These are phyloP conservation scores for Lochmaea crataegi DNA, from an alignment of 2,888 invertebrate genomes.

Conservation along the genomic window DNA sequence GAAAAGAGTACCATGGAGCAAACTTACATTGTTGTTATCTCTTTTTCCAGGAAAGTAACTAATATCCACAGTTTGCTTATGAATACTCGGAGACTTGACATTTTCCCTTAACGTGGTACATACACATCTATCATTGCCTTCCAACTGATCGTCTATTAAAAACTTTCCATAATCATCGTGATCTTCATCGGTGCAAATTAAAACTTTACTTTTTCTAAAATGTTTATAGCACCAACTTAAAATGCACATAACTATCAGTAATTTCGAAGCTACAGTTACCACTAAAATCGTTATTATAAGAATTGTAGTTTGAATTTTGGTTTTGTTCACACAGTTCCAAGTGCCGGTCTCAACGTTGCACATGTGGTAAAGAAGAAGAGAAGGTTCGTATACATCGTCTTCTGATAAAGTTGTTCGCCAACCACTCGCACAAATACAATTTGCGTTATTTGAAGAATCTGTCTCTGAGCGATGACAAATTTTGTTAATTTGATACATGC, in stretches of 20 bases:
- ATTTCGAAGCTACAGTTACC: conserved; percentile 53
- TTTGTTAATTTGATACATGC: conserved; percentile 54
- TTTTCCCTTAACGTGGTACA: conserved; percentile 34
- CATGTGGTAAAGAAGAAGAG: conserved; percentile 63
- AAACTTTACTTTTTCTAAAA: conserved; percentile 39
- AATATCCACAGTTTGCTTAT: conserved; percentile 45
- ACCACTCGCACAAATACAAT: conserved; percentile 62
- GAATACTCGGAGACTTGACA: conserved; percentile 9
- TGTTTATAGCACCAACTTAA: conserved; percentile 56
- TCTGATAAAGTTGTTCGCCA: conserved; percentile 62
- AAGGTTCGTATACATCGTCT: conserved; percentile 59
- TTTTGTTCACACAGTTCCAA: conserved; percentile 59
- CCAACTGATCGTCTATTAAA: conserved; percentile 41
- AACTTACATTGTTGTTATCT: neutral
- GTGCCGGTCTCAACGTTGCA: conserved; percentile 63
- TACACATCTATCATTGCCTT: conserved; percentile 39
- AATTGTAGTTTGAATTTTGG: conserved; percentile 57
- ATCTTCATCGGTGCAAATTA: conserved; percentile 35
- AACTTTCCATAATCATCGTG: conserved; percentile 41
- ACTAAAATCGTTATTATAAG: conserved; percentile 56
- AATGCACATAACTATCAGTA: conserved; percentile 55
- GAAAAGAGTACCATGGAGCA: neutral
- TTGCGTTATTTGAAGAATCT: conserved; percentile 48
- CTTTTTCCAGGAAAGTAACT: conserved; percentile 39
- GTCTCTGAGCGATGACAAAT: conserved; percentile 62